Conservation (phyloP, 2,888 invertebrate genomes). For the Podabrus alpinus region DNA sequence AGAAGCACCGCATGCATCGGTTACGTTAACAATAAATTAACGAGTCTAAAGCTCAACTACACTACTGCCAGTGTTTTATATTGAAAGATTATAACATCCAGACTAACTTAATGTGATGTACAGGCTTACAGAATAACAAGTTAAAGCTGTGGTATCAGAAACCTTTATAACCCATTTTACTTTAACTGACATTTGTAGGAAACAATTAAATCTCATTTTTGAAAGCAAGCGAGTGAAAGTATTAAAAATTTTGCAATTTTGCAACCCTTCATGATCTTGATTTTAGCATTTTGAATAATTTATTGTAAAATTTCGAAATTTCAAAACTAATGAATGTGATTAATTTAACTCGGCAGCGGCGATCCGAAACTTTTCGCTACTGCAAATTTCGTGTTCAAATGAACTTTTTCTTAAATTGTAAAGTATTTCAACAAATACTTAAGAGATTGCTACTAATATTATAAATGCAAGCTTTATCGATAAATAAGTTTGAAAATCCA, state of each 20-base stretch:
- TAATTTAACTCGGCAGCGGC: no score
- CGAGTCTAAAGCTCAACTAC: not conserved
- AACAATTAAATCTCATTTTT: not conserved
- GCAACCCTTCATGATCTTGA: not conserved
- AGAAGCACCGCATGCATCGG: no score
- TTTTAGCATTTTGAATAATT: not conserved
- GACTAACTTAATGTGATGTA: not conserved
- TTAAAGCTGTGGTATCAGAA: not conserved
- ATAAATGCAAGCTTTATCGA: slow-evolving; percentile 16
- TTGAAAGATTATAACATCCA: not conserved
- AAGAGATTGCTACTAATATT: slow-evolving; percentile 5
- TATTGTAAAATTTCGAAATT: not conserved
- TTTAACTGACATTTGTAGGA: not conserved
- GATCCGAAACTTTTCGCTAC: not conserved
- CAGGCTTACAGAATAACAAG: not conserved
- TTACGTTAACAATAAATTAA: no score
- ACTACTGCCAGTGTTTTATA: not conserved
- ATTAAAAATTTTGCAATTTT: not conserved
- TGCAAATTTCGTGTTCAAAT: not conserved
- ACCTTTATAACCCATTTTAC: not conserved
- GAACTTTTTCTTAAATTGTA: not conserved
- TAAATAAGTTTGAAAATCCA: slow-evolving; percentile 24
- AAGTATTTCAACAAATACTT: not conserved
- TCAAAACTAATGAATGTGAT: not conserved
- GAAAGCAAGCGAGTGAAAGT: not conserved